Evolutionary conservation across 2,797 vertebrate species (phyloP).

Genomic region (Diceros bicornis): DNA sequence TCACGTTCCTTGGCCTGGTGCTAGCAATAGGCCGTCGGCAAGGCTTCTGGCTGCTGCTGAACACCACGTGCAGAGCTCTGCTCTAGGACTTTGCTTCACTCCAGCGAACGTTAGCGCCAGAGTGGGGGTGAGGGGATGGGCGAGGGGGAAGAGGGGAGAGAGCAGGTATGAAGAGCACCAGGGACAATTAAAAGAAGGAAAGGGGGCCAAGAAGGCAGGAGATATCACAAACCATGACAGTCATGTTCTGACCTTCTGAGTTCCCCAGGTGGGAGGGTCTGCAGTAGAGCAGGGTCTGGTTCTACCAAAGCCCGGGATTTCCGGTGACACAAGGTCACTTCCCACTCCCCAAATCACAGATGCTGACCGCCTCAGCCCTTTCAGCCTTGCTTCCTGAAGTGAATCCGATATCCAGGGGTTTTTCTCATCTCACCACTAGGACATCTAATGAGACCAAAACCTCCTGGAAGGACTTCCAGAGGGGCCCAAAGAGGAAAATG

Average conservation of each 20-base stretch:
- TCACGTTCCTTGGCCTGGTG: not conserved
- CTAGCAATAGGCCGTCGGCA: not conserved
- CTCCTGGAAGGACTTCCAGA: not conserved
- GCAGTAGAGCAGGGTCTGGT: not conserved
- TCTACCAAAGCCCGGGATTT: not conserved
- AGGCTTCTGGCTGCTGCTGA: not conserved
- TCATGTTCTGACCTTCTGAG: not conserved
- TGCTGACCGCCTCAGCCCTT: not conserved
- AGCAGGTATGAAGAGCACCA: not conserved
- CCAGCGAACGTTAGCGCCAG: not conserved
- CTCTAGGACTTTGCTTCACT: not conserved
- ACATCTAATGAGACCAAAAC: not conserved
- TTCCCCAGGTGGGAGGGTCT: not conserved
- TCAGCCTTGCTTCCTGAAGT: not conserved
- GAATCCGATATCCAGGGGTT: not conserved
- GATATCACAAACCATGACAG: not conserved
- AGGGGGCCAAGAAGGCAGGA: not conserved
- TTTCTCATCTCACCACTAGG: not conserved
- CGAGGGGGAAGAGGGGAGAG: not conserved
- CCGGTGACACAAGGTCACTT: not conserved
- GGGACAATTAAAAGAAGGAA: not conserved
- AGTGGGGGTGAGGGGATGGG: not conserved
- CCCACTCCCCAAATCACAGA: not conserved
- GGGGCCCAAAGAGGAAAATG: not conserved
- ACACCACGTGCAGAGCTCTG: not conserved